Percentiles rank a stretch among this genome's conserved stretches.
Evolutionary conservation across 2,888 invertebrate genomes (phyloP).

Genomic region (Helicoverpa assulta): DNA sequence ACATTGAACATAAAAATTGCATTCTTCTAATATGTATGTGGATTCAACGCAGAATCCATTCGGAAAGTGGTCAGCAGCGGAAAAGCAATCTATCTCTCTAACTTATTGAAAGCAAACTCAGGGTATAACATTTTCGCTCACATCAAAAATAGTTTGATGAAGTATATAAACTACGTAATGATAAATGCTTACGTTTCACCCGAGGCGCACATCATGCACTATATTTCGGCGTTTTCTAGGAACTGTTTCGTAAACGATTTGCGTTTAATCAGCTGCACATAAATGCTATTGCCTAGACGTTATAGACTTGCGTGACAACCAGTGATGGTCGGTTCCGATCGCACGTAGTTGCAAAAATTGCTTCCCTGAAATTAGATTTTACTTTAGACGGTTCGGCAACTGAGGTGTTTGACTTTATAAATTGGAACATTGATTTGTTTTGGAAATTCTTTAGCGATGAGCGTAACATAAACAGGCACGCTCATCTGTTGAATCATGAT

Average conservation of each 20-base stretch:
- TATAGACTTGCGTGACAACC: slow-evolving; percentile 80
- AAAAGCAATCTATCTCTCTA: slow-evolving; percentile 15
- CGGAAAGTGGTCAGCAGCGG: background rate
- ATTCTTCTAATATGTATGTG: slow-evolving; percentile 22
- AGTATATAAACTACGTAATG: slow-evolving; percentile 32
- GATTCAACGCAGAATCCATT: background rate
- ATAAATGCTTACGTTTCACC: slow-evolving; percentile 48
- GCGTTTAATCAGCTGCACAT: slow-evolving; percentile 60
- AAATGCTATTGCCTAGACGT: slow-evolving; percentile 73
- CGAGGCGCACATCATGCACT: slow-evolving; percentile 43
- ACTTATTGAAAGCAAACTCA: slow-evolving; percentile 8
- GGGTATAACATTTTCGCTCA: slow-evolving; percentile 12
- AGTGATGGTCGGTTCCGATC: slow-evolving; percentile 73
- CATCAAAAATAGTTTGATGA: slow-evolving; percentile 35
- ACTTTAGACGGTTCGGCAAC: slow-evolving; percentile 62
- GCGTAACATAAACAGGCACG: slow-evolving; percentile 41
- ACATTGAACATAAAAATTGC: slow-evolving; percentile 24
- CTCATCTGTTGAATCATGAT: slow-evolving; percentile 55
- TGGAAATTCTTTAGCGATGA: slow-evolving; percentile 57
- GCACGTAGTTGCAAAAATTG: slow-evolving; percentile 68
- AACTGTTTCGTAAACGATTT: slow-evolving; percentile 65
- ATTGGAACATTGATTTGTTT: slow-evolving; percentile 51
- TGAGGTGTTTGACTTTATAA: slow-evolving; percentile 36
- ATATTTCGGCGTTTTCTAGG: slow-evolving; percentile 64
- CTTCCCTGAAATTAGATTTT: slow-evolving; percentile 68